A percentile compares a stretch with the other conserved stretches of the same genome.
Conservation (phyloP, 1,140 invertebrate species). For the Drosophila varians region DNA sequence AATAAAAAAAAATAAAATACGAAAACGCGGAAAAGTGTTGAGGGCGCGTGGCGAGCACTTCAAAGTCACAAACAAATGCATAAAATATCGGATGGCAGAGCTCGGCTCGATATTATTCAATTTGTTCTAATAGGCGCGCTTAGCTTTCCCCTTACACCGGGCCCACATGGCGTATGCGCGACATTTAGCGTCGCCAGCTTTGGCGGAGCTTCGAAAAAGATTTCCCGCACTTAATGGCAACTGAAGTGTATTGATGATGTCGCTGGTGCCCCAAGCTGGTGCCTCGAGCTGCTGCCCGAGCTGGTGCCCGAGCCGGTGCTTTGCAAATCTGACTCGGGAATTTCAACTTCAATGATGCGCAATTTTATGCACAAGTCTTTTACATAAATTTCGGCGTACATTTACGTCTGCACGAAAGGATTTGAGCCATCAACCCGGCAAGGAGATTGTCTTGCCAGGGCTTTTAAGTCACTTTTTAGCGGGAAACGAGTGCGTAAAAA, state of each 20-base stretch:
- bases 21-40: conserved; percentile 54
- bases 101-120: conserved; percentile 70
- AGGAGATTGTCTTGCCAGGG: conserved; percentile 18
- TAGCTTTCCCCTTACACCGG: conserved; percentile 38
- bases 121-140: conserved; percentile 75
- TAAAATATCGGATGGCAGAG: conserved; percentile 56
- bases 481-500: conserved; percentile 61
- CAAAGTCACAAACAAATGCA: conserved; percentile 80
- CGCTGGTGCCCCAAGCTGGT: conserved; percentile 13
- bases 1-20: conserved; percentile 14
- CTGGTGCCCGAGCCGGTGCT: neutral
- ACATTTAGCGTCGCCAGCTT: conserved; percentile 40
- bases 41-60: conserved; percentile 52
- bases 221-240: conserved; percentile 36
- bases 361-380: conserved; percentile 81
- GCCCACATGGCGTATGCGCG: conserved; percentile 72
- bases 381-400: conserved; percentile 74
- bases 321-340: conserved; percentile 68
- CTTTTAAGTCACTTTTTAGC: conserved; percentile 59
- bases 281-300: neutral
- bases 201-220: conserved; percentile 25
- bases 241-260: conserved; percentile 74
- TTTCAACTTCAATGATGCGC: conserved; percentile 81
- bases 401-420: conserved; percentile 76
- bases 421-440: conserved; percentile 34